phyloP scores from a whole-genome alignment of 64 coral and sea anemone species.

The Hydrozoanthus tunicans region DNA sequence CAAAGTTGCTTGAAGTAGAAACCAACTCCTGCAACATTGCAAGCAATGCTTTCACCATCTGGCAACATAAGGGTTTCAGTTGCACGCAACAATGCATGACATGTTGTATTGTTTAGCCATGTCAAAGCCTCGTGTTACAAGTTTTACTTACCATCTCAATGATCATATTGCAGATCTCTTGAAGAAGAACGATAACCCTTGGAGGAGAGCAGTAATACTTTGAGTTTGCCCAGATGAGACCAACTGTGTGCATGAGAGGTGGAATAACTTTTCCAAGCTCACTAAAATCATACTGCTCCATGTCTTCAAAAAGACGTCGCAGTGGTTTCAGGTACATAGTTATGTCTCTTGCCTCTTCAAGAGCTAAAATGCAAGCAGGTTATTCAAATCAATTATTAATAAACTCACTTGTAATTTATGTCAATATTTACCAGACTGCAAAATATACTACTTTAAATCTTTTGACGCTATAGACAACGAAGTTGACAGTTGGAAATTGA shows the following conservation, averaged over 20 bases:
- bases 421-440: too few relatives aligned
- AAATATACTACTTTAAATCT: too few relatives aligned
- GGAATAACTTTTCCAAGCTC: constrained; percentile 89
- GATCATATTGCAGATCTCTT: constrained; percentile 97
- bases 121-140: too few relatives aligned
- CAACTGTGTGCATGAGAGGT: constrained; percentile 84
- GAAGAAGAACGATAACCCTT: constrained; percentile 94
- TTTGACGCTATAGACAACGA: too few relatives aligned
- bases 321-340: constrained; percentile 90
- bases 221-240: constrained; percentile 95
- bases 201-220: constrained; percentile 90
- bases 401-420: too few relatives aligned
- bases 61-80: too few relatives aligned
- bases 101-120: too few relatives aligned
- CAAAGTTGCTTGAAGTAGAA: too few relatives aligned
- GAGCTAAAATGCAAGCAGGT: constrained; percentile 48
- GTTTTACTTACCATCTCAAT: constrained; percentile 93
- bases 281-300: constrained; percentile 99
- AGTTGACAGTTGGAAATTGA: too few relatives aligned
- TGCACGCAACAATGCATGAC: too few relatives aligned
- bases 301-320: constrained; percentile 91
- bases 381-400: not conserved
- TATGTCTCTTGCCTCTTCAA: constrained; percentile 96
- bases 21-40: too few relatives aligned
- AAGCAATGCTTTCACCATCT: too few relatives aligned